These are phyloP conservation scores for Theristicus caerulescens DNA, from an alignment of 2,113 vertebrate genomes.

Conservation along the genomic window DNA sequence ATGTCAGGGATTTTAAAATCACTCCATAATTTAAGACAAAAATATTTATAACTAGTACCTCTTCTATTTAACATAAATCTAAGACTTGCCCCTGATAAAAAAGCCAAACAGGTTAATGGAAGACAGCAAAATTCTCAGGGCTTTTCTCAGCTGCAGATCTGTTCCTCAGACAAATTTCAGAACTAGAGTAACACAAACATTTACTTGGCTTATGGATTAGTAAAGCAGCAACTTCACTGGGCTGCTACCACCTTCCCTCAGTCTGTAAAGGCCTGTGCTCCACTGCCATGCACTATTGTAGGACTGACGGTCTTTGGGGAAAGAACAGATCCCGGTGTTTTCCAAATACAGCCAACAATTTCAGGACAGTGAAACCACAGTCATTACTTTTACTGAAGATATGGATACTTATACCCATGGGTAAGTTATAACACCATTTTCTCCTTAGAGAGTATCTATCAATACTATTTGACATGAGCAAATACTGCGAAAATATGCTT, in stretches of 20 bases:
- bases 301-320: fast-evolving
- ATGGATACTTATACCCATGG: background rate
- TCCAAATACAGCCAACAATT: background rate
- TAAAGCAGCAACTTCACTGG: background rate
- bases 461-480: background rate
- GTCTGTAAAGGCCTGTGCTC: background rate
- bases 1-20: background rate
- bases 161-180: background rate
- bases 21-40: background rate
- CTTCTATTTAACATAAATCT: background rate
- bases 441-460: background rate
- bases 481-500: background rate
- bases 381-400: background rate
- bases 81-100: background rate
- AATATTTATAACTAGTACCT: background rate
- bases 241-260: background rate
- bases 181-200: background rate
- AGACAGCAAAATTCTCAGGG: background rate
- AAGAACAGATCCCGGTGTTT: background rate
- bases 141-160: background rate
- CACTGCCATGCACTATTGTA: background rate
- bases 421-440: background rate
- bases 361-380: background rate
- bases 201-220: background rate
- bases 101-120: background rate